Percentiles rank a stretch among this genome's conserved stretches.
Evolutionary conservation across 2,113 vertebrate genomes (phyloP).

Genomic region (Brachypteracias leptosomus): DNA sequence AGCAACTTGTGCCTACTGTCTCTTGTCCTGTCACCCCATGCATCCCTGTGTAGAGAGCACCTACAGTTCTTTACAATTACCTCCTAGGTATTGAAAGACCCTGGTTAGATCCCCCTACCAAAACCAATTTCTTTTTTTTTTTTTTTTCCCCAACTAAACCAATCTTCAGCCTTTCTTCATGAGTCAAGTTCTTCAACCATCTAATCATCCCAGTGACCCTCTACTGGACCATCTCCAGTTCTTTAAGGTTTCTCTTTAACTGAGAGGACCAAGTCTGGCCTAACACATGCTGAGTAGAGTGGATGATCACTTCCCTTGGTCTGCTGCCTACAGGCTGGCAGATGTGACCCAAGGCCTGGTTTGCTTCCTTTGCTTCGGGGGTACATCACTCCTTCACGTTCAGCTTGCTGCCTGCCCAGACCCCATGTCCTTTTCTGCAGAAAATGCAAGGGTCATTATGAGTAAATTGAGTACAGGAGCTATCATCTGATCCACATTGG

Average conservation of each 20-base stretch:
- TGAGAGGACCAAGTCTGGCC: not conserved
- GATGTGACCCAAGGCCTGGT: not conserved
- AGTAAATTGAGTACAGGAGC: not conserved
- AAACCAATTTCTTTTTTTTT: not conserved
- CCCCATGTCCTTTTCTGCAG: not conserved
- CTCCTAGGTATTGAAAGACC: rapidly evolving
- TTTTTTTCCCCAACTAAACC: not conserved
- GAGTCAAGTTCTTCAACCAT: not conserved
- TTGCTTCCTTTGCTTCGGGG: not conserved
- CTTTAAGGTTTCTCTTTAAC: not conserved
- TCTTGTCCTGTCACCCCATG: not conserved
- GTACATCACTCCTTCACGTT: not conserved
- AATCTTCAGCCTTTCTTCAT: not conserved
- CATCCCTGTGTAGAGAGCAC: not conserved
- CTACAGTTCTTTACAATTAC: not conserved
- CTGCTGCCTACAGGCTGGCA: not conserved
- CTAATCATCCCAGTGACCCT: rapidly evolving
- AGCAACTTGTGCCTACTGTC: not conserved
- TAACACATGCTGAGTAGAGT: rapidly evolving
- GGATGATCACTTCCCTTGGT: not conserved
- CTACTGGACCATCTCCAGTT: not conserved
- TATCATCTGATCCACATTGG: not conserved
- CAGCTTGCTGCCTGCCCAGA: not conserved
- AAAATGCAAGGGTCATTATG: not conserved
- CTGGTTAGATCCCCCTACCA: not conserved